Conservation (phyloP, 2,113 vertebrate species). For the Arenaria interpres region DNA sequence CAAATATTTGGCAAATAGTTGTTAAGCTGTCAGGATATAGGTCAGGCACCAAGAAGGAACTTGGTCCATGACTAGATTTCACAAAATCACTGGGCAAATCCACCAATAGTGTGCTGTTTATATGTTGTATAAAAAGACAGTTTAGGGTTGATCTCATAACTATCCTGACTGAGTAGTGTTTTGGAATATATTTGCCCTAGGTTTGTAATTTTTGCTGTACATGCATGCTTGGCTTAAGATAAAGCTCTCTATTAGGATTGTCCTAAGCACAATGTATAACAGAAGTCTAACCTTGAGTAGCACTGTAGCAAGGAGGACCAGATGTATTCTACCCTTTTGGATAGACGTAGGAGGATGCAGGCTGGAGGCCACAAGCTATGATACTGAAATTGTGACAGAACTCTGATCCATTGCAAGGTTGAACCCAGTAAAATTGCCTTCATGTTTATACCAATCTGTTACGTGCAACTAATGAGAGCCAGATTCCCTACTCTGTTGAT, state of each 20-base stretch:
- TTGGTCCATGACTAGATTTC: background rate
- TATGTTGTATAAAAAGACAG: background rate
- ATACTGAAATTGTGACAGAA: background rate
- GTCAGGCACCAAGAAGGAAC: background rate
- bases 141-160: background rate
- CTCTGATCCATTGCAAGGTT: background rate
- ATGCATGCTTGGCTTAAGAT: background rate
- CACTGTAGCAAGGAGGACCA: background rate
- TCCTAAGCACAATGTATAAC: background rate
- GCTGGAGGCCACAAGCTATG: background rate
- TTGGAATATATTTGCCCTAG: background rate
- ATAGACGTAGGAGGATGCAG: background rate
- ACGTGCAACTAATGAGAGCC: fast-evolving
- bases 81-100: background rate
- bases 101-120: background rate
- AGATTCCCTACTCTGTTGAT: background rate
- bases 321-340: background rate
- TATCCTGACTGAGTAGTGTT: background rate
- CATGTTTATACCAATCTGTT: background rate
- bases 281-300: background rate
- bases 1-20: background rate
- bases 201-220: background rate
- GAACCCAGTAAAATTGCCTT: background rate
- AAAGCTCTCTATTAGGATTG: background rate
- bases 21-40: background rate